phyloP scores from a whole-genome alignment of 2,888 invertebrate genomes.

The Athripsodes cinereus region DNA sequence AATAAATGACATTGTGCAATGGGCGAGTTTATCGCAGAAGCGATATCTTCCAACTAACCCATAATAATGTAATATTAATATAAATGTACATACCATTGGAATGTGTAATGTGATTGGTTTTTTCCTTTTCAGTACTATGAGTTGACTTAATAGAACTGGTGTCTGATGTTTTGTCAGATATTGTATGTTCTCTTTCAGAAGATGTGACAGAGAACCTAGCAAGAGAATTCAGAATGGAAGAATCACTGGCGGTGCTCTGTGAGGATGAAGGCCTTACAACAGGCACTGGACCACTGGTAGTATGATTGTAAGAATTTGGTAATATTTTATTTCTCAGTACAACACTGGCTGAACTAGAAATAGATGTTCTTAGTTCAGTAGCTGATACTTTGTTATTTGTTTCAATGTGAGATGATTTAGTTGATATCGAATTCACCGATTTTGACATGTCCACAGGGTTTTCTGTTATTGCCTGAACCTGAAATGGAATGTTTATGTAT shows the following conservation, averaged over 20 bases:
- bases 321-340: conserved; percentile 27
- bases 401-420: conserved; percentile 29
- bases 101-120: neutral
- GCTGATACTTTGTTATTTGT: conserved; percentile 31
- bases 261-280: conserved; percentile 13
- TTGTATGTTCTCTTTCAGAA: conserved; percentile 2
- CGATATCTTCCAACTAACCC: no score
- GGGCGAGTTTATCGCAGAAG: no score
- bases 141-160: neutral
- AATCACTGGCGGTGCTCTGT: neutral
- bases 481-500: neutral
- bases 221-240: neutral
- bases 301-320: conserved; percentile 3
- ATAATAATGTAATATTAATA: neutral
- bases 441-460: conserved; percentile 32
- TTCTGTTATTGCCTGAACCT: conserved; percentile 20
- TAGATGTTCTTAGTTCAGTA: conserved; percentile 29
- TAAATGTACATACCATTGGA: conserved; percentile 14
- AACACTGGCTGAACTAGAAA: conserved; percentile 27
- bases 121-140: conserved; percentile 1
- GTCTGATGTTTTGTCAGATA: neutral
- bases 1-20: no score
- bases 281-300: conserved; percentile 3
- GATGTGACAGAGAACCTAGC: neutral
- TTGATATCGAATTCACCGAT: conserved; percentile 29